Percentiles rank a stretch among this genome's conserved stretches.
These are phyloP conservation scores for Melospiza georgiana DNA, from an alignment of 2,113 vertebrate genomes.

Conservation along the genomic window DNA sequence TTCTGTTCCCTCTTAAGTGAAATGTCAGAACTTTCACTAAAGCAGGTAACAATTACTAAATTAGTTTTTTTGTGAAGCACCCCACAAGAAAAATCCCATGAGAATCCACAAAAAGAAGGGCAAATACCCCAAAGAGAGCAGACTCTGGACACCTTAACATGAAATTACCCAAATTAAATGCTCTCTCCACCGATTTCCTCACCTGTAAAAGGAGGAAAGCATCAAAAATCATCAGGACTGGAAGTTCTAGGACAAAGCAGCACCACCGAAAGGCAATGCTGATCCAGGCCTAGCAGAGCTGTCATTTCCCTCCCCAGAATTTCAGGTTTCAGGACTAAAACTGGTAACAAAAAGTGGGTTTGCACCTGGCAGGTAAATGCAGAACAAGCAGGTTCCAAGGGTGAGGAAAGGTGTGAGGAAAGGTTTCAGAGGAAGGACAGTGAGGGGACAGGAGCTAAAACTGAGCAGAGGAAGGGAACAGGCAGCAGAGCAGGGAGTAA, in stretches of 20 bases:
- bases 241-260: background rate
- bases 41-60: background rate
- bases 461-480: background rate
- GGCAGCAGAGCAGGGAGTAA: background rate
- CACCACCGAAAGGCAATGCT: background rate
- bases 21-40: background rate
- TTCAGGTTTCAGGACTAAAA: background rate
- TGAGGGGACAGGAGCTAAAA: background rate
- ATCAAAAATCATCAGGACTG: background rate
- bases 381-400: rapidly evolving
- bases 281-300: background rate
- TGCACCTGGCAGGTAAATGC: background rate
- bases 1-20: background rate
- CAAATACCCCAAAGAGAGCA: background rate
- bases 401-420: background rate
- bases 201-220: background rate
- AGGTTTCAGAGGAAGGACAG: background rate
- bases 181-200: background rate
- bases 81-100: background rate
- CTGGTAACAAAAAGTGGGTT: background rate
- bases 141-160: background rate
- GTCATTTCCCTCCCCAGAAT: background rate
- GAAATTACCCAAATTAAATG: background rate
- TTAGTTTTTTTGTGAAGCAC: background rate
- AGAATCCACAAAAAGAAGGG: background rate